Evolutionary conservation across 2,888 invertebrate species (phyloP).

Genomic region (Cheilosia pagana): DNA sequence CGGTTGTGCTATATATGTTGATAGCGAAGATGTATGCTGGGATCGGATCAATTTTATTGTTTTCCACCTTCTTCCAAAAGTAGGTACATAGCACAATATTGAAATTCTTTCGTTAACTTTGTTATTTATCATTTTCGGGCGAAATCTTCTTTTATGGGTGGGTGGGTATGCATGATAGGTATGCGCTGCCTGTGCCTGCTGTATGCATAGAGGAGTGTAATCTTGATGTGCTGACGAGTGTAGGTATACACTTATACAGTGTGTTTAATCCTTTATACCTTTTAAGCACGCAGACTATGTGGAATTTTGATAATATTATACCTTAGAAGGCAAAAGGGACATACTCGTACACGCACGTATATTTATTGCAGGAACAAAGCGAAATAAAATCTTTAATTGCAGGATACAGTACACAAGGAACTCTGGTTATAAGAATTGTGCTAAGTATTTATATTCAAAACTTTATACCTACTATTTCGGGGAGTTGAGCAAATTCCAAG

Average conservation of each 20-base stretch:
- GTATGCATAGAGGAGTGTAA: constrained; percentile 12
- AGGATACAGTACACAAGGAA: no score
- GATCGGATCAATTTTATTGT: constrained; percentile 68
- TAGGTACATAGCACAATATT: constrained; percentile 63
- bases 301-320: constrained; percentile 46
- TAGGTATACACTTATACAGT: no score
- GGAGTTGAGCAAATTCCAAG: no score
- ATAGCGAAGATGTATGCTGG: constrained; percentile 51
- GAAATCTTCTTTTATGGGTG: constrained; percentile 32
- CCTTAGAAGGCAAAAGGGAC: background rate
- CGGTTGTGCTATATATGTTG: constrained; percentile 64
- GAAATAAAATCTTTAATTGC: no score
- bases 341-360: background rate
- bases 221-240: constrained; percentile 25
- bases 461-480: no score
- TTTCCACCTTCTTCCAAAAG: constrained; percentile 66
- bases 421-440: no score
- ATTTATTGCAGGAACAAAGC: no score
- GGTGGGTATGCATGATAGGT: background rate
- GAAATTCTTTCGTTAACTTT: constrained; percentile 72
- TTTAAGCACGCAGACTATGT: constrained; percentile 38
- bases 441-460: no score
- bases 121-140: constrained; percentile 68
- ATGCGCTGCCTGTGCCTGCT: no score
- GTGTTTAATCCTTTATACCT: constrained; percentile 53